phyloP scores from a whole-genome alignment of 2,113 vertebrate species.

The Antennarius striatus region DNA sequence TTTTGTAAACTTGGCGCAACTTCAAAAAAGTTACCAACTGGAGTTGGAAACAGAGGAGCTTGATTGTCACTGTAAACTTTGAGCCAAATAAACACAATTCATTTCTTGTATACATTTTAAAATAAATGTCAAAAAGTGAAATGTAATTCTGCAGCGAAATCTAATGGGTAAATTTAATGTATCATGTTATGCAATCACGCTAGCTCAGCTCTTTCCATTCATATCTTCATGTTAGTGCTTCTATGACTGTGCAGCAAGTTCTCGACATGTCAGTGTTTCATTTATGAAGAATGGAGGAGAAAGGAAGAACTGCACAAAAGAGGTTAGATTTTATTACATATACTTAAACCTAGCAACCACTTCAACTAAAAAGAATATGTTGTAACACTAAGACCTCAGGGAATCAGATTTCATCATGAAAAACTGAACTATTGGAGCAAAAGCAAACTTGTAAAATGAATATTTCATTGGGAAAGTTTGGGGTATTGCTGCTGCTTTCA shows the following conservation, averaged over 20 bases:
- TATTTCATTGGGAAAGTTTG: neutral
- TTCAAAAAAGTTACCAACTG: neutral
- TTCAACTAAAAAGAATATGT: conserved; percentile 8
- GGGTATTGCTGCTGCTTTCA: neutral
- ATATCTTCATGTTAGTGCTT: neutral
- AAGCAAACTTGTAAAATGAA: neutral
- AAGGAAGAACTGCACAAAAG: neutral
- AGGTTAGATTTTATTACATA: conserved; percentile 3
- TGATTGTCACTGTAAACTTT: neutral
- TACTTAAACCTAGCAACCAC: neutral
- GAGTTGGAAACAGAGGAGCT: neutral
- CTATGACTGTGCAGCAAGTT: neutral
- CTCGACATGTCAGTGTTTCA: neutral
- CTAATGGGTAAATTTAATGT: neutral
- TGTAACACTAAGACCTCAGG: neutral
- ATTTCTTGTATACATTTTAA: neutral
- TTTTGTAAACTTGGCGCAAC: conserved; percentile 6
- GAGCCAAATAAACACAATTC: neutral
- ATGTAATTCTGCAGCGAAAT: neutral
- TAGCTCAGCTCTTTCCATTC: conserved; percentile 1
- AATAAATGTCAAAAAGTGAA: neutral
- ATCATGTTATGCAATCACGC: neutral
- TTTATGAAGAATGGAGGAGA: neutral
- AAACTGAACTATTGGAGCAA: conserved; percentile 10
- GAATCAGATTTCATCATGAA: conserved; percentile 16